Conservation (phyloP, 2,888 invertebrate species). For the Dryococelus australis region DNA sequence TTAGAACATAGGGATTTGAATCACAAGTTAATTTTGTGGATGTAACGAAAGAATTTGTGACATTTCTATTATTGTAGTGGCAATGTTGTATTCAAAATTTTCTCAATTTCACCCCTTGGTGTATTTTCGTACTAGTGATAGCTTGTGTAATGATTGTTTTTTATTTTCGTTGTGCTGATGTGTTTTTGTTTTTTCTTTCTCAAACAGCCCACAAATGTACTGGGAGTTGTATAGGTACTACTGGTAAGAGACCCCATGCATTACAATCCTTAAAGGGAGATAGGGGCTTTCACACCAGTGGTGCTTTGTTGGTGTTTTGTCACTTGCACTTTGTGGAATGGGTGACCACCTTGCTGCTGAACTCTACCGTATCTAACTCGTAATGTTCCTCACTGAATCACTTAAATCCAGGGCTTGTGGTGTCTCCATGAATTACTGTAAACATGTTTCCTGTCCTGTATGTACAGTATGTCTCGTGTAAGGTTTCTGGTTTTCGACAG, state of each 20-base stretch:
- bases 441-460: too few species aligned
- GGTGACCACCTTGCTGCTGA: not conserved
- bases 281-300: conserved; percentile 46
- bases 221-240: conserved; percentile 62
- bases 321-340: not conserved
- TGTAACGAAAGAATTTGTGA: too few species aligned
- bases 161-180: conserved; percentile 36
- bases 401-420: too few species aligned
- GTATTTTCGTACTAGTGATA: not conserved
- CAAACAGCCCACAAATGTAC: conserved; percentile 61
- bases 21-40: not conserved
- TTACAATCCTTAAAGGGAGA: conserved; percentile 32
- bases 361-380: not conserved
- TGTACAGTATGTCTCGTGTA: too few species aligned
- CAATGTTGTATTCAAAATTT: not conserved
- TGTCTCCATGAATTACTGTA: too few species aligned
- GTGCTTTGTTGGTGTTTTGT: conserved; percentile 39
- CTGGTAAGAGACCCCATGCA: conserved; percentile 59
- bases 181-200: conserved; percentile 54
- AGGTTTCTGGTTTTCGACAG: too few species aligned
- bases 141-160: conserved; percentile 20
- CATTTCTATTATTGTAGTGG: not conserved
- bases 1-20: not conserved
- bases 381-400: too few species aligned
- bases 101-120: not conserved